Base-by-base conservation (phyloP, 1,140 invertebrate species). In the Fopius arisanus region DNA sequence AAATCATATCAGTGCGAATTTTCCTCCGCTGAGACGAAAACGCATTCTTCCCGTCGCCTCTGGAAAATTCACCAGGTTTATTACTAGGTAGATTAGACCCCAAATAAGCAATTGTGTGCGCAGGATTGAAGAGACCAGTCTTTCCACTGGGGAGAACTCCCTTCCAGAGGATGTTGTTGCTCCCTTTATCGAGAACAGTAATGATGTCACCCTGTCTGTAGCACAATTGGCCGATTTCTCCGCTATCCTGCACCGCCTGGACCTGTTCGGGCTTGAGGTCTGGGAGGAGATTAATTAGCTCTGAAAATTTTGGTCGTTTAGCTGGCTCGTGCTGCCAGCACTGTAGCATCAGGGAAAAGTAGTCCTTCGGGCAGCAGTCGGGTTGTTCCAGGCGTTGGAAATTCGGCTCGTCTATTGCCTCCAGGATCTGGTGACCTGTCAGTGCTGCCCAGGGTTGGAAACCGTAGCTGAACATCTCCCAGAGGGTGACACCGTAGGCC, bases 391-490 rank as follows among this genome's bases (percentile, higher is more conserved):
- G 88, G 40, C 96, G 90, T 89, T 97, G 90, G 29, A 91, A 96
- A 81, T 96, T 96, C 2, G 98, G 97, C 72, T 95, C 93, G 87
- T 99, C 97, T 67, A 99, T 98, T 0, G 96, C 95, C 83, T 98
- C 96, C 0, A 99, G 87, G 76, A 99, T 99, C 89, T 99, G 94
- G 78, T 97, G 95, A 0, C 98, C 97, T 0, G 96, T 98, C 23
- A 97, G 90, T 0, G 96, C 97, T 0, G 96, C 95, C 97, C 97
- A 99, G 0, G 98, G 98, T 86, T 98, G 97, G 82, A 97, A 97
- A 9, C 98, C 98, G 82, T 98, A 98, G 10, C 96, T 96, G 83
- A 99, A 99, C 95, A 99, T 97, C 87, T 99, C 98, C 97, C 98
- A 99, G 0, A 99, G 86, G n/a, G 97, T 98, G 0, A 99, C 97